phyloP scores from a whole-genome alignment of 2,888 invertebrate genomes.

The Deilephila porcellus region DNA sequence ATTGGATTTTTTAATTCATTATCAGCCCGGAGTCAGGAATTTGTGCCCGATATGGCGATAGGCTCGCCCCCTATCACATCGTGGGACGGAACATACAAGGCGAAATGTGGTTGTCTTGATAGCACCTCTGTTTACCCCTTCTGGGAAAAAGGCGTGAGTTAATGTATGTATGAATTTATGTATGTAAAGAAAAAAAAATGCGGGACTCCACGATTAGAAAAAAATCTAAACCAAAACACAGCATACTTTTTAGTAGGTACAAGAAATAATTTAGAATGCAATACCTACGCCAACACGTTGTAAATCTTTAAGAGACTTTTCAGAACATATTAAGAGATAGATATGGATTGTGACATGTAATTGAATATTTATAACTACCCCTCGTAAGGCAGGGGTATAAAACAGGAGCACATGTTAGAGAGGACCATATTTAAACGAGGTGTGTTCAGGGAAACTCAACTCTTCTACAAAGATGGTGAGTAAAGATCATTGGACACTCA shows the following conservation, averaged over 20 bases:
- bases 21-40: too few species aligned
- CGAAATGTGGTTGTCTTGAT: too few species aligned
- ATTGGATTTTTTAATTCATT: too few species aligned
- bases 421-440: background rate
- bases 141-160: too few species aligned
- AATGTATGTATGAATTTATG: too few species aligned
- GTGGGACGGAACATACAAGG: too few species aligned
- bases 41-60: too few species aligned
- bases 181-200: background rate
- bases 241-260: background rate
- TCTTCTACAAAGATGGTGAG: background rate
- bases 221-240: background rate
- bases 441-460: background rate
- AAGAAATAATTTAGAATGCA: background rate
- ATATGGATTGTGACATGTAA: slow-evolving; percentile 49
- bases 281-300: too few species aligned
- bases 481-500: background rate
- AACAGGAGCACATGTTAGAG: slow-evolving; percentile 42
- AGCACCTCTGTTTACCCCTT: too few species aligned
- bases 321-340: slow-evolving; percentile 40
- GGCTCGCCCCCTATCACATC: too few species aligned
- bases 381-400: slow-evolving; percentile 53
- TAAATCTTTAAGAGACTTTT: slow-evolving; percentile 31
- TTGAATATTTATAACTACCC: slow-evolving; percentile 64
- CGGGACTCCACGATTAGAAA: fast-evolving